A percentile compares a stretch with the other conserved stretches of the same genome.
Conservation (phyloP, 2,113 vertebrate species). For the Lepus europaeus region DNA sequence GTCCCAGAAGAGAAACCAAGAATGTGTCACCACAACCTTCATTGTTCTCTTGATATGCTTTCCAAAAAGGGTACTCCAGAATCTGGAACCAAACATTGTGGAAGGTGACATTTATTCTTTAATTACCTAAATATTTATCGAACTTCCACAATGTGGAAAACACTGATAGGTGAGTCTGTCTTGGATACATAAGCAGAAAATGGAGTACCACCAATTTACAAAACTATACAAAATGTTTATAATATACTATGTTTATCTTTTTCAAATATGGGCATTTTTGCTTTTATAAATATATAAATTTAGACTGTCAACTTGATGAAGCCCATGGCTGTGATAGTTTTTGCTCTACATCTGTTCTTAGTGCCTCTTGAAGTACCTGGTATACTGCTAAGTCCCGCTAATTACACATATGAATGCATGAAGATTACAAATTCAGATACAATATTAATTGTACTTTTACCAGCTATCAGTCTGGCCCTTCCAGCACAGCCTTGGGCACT, state of each 20-base stretch:
- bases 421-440: not conserved
- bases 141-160: conserved; percentile 2
- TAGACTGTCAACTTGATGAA: not conserved
- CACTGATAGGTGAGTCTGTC: not conserved
- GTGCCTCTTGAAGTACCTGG: not conserved
- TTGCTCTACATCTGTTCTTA: not conserved
- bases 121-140: conserved; percentile 49
- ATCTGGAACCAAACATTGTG: not conserved
- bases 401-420: not conserved
- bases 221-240: not conserved
- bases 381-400: not conserved
- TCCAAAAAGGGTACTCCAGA: not conserved
- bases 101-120: not conserved
- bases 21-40: not conserved
- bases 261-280: not conserved
- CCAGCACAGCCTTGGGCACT: not conserved
- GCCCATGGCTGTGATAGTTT: no score
- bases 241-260: not conserved
- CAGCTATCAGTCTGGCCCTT: not conserved
- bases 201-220: not conserved
- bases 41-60: not conserved
- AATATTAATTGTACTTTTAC: not conserved
- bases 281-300: not conserved
- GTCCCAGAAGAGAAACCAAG: not conserved
- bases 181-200: conserved; percentile 17